A percentile compares a stretch with the other conserved stretches of the same genome.
phyloP scores from a whole-genome alignment of 2,113 vertebrate species.

The Vombatus ursinus region DNA sequence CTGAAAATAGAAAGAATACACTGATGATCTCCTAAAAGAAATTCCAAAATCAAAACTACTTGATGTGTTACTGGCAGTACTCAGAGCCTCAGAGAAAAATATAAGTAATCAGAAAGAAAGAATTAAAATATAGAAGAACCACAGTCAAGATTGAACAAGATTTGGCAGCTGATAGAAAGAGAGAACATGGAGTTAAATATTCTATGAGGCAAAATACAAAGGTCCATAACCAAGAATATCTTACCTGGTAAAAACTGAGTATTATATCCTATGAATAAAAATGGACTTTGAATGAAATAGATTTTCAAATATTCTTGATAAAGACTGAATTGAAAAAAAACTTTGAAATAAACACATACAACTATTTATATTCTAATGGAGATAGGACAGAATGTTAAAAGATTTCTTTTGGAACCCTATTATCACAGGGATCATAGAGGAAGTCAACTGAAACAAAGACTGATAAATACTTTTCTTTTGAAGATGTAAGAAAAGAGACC shows the following conservation, averaged over 20 bases:
- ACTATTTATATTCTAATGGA: neutral
- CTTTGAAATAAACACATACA: neutral
- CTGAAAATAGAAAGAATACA: neutral
- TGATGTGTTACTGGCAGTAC: neutral
- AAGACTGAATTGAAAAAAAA: neutral
- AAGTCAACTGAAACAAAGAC: neutral
- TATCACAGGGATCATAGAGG: neutral
- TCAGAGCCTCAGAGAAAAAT: no score
- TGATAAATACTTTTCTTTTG: neutral
- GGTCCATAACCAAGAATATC: neutral
- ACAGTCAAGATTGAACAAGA: neutral
- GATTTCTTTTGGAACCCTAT: neutral
- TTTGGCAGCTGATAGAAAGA: neutral
- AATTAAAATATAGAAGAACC: neutral
- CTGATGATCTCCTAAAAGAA: neutral
- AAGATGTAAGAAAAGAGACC: neutral
- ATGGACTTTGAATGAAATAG: neutral
- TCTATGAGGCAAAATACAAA: neutral
- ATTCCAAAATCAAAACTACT: neutral
- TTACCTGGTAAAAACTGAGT: neutral
- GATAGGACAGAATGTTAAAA: neutral
- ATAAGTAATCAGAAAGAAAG: neutral
- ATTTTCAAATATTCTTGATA: neutral
- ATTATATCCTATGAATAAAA: neutral
- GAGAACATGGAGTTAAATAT: neutral